Percentiles rank a stretch among this genome's conserved stretches.
Evolutionary conservation across 64 coral and sea anemone genomes (phyloP).

Genomic region (Porites australiensis): DNA sequence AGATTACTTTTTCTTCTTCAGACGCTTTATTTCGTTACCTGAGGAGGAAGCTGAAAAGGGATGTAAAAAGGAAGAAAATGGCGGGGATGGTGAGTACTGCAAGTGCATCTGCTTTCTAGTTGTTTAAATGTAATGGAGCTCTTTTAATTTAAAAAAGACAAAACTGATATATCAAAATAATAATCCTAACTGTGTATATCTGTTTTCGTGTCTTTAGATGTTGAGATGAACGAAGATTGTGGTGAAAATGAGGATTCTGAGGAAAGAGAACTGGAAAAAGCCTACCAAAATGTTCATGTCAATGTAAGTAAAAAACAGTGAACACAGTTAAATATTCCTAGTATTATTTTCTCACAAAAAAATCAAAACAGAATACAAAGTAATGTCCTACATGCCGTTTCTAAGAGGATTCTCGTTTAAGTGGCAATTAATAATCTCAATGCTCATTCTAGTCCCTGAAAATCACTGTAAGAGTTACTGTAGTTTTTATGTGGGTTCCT

Average conservation of each 20-base stretch:
- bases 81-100: constrained; percentile 2
- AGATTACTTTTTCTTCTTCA: not conserved
- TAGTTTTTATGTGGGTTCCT: not conserved
- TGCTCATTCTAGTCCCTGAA: too few species aligned
- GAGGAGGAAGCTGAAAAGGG: constrained; percentile 7
- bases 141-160: too few species aligned
- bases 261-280: constrained; percentile 85
- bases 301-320: constrained; percentile 54
- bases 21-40: constrained; percentile 72
- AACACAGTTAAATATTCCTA: too few species aligned
- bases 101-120: too few species aligned
- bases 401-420: too few species aligned
- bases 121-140: too few species aligned
- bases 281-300: constrained; percentile 87
- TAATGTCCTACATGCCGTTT: too few species aligned
- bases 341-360: too few species aligned
- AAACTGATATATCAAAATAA: too few species aligned
- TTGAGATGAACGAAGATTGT: constrained; percentile 89
- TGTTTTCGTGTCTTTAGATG: constrained; percentile 42
- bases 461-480: too few species aligned
- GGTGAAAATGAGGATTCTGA: constrained; percentile 52
- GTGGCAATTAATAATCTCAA: too few species aligned
- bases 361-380: too few species aligned
- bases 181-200: not conserved
- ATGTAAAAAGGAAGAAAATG: constrained; percentile 38